Evolutionary conservation across 1,140 invertebrate species (phyloP), one percentile per base, ranked within the genome.

Genomic region (Vanessa tameamea): DNA sequence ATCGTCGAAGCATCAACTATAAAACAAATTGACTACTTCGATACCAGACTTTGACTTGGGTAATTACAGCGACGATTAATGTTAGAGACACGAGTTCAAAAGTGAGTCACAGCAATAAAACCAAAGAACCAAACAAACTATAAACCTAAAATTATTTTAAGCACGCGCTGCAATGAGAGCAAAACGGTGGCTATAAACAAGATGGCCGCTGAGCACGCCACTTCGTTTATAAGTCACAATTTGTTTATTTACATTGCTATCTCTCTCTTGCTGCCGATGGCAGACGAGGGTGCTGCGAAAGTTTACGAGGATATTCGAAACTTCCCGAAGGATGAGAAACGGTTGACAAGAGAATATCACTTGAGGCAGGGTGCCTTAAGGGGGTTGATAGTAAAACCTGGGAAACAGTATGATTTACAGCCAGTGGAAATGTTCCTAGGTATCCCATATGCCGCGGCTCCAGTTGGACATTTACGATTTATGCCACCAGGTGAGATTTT

Each of bases 391-490:
- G 93, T 95, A 31, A 93, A 93, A 77, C 94, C 94, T 8, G 93
- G 93, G 72, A 78, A 89, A 55, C 86, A 93, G 78, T 93, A 93
- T 76, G 91, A 93, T 14, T 81, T 95, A 70, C 90, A 92, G 53
- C 86, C 86, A 26, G 94, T 95, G 64, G 94, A 95, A 82, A 94
- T 95, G 82, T 95, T 94, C 81, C 81, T 95, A 61, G 98, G 98
- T 0, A 94, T 99, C 77, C 98, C 97, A 3, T 99, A 99, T 90
- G 98, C 98, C 0, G 96, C 97, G 15, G 95, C 98, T n/a, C 98
- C 97, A 0, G 94, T 96, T 0, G 97, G 96, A 3, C 94, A 93
- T 83, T 93, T 97, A 64, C 93, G 98, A 26, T 98, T 99, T 86
- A 98, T 98, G 95, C 97, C 97, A 26, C 97, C 98, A 69, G 94